Percentiles rank a stretch among this genome's conserved stretches.
Conservation (phyloP, 1,140 invertebrate genomes). For the Laupala kohalensis region DNA sequence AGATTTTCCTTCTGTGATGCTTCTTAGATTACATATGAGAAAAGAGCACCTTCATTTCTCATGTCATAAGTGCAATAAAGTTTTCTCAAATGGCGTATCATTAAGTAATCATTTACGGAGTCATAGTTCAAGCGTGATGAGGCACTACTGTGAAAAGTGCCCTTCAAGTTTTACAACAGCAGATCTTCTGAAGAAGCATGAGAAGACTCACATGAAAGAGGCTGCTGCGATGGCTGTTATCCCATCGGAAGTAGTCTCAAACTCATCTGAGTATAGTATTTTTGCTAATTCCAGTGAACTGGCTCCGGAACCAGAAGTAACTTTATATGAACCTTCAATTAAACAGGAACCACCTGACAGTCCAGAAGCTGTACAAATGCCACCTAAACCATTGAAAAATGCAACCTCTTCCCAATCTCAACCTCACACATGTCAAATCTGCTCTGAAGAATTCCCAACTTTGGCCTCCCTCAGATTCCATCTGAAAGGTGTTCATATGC, state of each 20-base stretch:
- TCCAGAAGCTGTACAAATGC: background rate
- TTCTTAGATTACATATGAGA: background rate
- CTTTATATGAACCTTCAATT: background rate
- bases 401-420: background rate
- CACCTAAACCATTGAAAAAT: background rate
- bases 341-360: background rate
- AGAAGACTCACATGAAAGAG: background rate
- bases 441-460: background rate
- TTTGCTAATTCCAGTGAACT: background rate
- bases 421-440: background rate
- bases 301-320: background rate
- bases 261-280: background rate
- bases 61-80: slow-evolving; percentile 7
- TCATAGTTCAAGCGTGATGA: slow-evolving; percentile 1
- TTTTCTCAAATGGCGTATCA: slow-evolving; percentile 2
- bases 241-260: background rate
- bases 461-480: background rate
- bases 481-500: background rate
- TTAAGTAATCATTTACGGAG: slow-evolving; percentile 9
- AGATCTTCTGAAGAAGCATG: background rate
- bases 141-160: background rate
- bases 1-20: background rate
- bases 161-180: background rate
- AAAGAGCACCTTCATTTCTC: background rate
- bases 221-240: background rate